These are phyloP conservation scores for Didymodactylos carnosus DNA, from an alignment of 2,888 invertebrate species.

Conservation along the genomic window DNA sequence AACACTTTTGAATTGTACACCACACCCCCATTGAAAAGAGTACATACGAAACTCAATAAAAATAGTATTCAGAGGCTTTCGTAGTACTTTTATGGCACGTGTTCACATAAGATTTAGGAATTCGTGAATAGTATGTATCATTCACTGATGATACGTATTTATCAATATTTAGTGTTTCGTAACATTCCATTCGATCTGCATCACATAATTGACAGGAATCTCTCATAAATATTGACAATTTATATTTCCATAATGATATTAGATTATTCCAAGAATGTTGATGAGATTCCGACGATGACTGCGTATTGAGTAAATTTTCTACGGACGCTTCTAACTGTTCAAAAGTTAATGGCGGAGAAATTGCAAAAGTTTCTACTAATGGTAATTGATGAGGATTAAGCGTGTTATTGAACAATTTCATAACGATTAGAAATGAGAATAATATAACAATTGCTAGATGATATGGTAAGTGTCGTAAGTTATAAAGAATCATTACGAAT, in stretches of 20 bases:
- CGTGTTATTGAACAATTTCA: too few species aligned
- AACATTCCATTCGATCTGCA: neutral
- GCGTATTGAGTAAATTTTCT: neutral
- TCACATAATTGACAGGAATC: neutral
- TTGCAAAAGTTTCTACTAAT: too few species aligned
- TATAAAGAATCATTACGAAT: too few species aligned
- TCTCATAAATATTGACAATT: neutral
- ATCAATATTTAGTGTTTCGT: neutral
- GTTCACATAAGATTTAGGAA: neutral
- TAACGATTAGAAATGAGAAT: too few species aligned
- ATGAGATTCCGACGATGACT: neutral
- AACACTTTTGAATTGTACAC: too few species aligned
- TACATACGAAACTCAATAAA: too few species aligned
- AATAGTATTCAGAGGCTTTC: too few species aligned
- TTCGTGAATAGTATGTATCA: neutral
- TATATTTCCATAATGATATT: neutral
- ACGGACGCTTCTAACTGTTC: neutral
- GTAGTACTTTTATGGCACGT: too few species aligned
- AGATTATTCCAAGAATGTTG: neutral
- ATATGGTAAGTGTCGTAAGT: too few species aligned
- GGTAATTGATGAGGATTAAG: too few species aligned
- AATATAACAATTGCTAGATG: too few species aligned
- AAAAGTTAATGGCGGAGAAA: neutral
- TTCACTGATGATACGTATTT: neutral
- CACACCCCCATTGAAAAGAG: too few species aligned